These are phyloP conservation scores for Ovis aries DNA, from an alignment of 2,113 vertebrate genomes.

Conservation along the genomic window DNA sequence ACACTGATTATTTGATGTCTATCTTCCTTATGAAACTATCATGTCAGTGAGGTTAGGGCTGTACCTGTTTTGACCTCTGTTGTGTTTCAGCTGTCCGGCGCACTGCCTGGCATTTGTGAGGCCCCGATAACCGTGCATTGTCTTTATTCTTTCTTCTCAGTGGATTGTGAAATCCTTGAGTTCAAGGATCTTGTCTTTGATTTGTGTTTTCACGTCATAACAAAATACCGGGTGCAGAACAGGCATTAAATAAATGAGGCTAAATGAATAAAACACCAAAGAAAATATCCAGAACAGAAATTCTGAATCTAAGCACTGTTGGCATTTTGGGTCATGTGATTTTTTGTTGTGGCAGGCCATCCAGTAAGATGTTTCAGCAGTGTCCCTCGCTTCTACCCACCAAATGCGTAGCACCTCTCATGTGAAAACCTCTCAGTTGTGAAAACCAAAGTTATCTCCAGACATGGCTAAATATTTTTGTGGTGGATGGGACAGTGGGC, in stretches of 20 bases:
- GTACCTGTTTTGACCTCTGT: neutral
- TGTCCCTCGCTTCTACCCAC: neutral
- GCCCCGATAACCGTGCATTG: fast-evolving
- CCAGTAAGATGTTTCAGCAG: neutral
- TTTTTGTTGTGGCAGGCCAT: neutral
- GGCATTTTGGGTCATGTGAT: neutral
- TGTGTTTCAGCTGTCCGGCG: neutral
- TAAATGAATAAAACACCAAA: neutral
- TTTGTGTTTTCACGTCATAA: neutral
- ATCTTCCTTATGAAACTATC: neutral
- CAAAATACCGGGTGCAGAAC: neutral
- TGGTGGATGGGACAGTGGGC: fast-evolving
- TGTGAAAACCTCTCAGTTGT: neutral
- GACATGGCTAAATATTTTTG: neutral
- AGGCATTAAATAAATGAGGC: neutral
- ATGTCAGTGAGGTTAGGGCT: neutral
- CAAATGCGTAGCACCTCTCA: neutral
- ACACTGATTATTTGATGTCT: neutral
- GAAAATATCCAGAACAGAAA: neutral
- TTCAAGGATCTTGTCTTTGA: neutral
- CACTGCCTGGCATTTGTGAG: neutral
- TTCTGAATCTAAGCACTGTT: neutral
- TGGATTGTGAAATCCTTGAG: neutral
- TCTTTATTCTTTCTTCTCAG: neutral
- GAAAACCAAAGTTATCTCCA: neutral